phyloP scores from a whole-genome alignment of 1,140 invertebrate genomes.

The Ips nitidus region DNA sequence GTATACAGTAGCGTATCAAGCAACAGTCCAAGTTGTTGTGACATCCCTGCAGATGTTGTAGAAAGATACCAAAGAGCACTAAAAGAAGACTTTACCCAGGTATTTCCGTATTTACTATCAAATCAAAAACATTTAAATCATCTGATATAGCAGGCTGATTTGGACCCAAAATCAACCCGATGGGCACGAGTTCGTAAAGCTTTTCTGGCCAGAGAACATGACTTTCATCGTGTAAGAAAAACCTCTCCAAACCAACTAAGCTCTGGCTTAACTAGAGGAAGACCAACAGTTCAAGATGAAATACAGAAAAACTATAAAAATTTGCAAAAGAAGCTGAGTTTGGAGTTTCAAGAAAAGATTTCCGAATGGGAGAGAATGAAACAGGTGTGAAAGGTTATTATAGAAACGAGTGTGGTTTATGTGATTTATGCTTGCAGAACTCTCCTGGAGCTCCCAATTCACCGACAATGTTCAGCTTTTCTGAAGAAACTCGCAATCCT shows the following conservation, averaged over 20 bases:
- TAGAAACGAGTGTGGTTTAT: background rate
- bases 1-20: conserved; percentile 20
- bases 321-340: conserved; percentile 67
- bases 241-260: background rate
- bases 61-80: conserved; percentile 42
- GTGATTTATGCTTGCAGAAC: conserved; percentile 28
- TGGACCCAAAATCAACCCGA: conserved; percentile 55
- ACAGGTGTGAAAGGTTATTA: conserved; percentile 12
- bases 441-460: conserved; percentile 35
- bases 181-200: conserved; percentile 75
- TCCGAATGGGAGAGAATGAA: conserved; percentile 70
- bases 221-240: background rate
- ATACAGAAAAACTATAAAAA: conserved; percentile 63
- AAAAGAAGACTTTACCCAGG: conserved; percentile 36
- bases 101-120: conserved; percentile 13
- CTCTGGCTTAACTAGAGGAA: conserved; percentile 7
- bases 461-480: conserved; percentile 26
- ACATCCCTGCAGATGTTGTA: conserved; percentile 40
- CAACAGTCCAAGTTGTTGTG: conserved; percentile 29
- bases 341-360: conserved; percentile 72
- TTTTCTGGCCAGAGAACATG: conserved; percentile 55
- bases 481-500: conserved; percentile 47
- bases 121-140: conserved; percentile 19
- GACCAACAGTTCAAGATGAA: conserved; percentile 50
- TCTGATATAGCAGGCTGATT: conserved; percentile 20